phyloP scores from a whole-genome alignment of 2,888 invertebrate genomes.

The Drosophila leonis region DNA sequence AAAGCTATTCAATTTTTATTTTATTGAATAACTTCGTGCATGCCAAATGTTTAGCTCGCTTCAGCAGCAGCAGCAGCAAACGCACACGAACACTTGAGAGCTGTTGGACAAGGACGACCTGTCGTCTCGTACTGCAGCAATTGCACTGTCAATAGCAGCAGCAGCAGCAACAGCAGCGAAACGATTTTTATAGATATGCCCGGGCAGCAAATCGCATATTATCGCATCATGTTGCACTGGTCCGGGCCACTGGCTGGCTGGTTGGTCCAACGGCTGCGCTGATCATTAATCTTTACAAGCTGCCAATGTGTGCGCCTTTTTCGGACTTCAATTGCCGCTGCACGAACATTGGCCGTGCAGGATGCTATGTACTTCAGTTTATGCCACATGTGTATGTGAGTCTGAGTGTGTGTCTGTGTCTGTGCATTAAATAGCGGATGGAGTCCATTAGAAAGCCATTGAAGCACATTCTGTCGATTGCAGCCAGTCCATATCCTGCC shows the following conservation, averaged over 20 bases:
- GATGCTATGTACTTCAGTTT: conserved; percentile 35
- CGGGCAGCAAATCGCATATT: conserved; percentile 74
- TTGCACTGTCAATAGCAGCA: conserved; percentile 63
- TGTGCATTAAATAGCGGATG: conserved; percentile 77
- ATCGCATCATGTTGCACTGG: conserved; percentile 68
- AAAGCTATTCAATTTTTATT: conserved; percentile 75
- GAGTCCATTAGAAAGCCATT: conserved; percentile 80
- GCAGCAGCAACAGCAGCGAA: conserved; percentile 31
- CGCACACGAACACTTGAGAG: conserved; percentile 45
- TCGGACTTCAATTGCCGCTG: conserved; percentile 72
- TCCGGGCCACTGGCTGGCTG: conserved; percentile 31
- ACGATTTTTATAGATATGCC: conserved; percentile 73
- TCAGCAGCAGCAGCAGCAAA: conserved; percentile 15
- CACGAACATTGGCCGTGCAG: conserved; percentile 48
- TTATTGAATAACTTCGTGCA: conserved; percentile 77
- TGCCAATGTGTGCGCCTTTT: conserved; percentile 79
- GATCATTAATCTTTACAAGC: conserved; percentile 81
- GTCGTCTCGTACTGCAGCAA: conserved; percentile 53
- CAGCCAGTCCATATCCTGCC: conserved; percentile 70
- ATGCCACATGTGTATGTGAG: conserved; percentile 18
- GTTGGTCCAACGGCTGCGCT: conserved; percentile 45
- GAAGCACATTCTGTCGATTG: conserved; percentile 81
- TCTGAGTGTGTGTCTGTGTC: conserved; percentile 17
- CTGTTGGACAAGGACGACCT: conserved; percentile 37
- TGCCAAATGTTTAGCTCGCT: conserved; percentile 63